Conservation (phyloP, 2,797 vertebrate genomes). For the Anabas testudineus region DNA sequence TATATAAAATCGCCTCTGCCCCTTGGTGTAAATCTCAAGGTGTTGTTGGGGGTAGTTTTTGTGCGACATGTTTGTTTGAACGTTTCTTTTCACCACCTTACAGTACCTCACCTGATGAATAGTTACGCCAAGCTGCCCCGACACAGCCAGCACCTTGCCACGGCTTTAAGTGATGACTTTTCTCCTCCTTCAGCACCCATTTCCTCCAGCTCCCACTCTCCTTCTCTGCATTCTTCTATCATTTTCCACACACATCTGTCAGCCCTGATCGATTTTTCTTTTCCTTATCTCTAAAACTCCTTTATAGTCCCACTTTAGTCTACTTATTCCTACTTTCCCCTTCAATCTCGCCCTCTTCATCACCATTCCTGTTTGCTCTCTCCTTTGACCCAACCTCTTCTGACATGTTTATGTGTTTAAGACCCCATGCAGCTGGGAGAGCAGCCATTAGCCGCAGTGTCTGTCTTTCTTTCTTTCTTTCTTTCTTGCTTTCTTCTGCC, state of each 20-base stretch:
- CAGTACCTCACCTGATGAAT: conserved; percentile 63
- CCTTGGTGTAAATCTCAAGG: conserved; percentile 7
- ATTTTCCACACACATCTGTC: conserved; percentile 54
- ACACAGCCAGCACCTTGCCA: conserved; percentile 60
- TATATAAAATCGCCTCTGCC: not conserved
- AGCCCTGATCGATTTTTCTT: conserved; percentile 42
- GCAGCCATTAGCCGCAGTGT: conserved; percentile 58
- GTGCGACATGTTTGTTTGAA: conserved; percentile 33
- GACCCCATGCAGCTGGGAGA: conserved; percentile 65
- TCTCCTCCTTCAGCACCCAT: conserved; percentile 51
- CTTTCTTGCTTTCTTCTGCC: conserved; percentile 42
- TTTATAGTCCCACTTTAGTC: conserved; percentile 46
- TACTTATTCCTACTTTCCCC: conserved; percentile 34
- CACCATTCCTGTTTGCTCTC: conserved; percentile 32
- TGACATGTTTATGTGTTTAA: conserved; percentile 65
- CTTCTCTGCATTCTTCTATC: conserved; percentile 37
- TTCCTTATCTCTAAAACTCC: conserved; percentile 35
- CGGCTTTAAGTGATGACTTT: conserved; percentile 54
- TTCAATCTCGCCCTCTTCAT: conserved; percentile 33
- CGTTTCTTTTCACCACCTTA: conserved; percentile 35
- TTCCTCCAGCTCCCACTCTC: conserved; percentile 41
- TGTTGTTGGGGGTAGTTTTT: conserved; percentile 26
- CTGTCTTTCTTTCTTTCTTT: conserved; percentile 50
- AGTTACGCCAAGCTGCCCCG: conserved; percentile 37
- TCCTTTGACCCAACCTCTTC: conserved; percentile 51